A percentile compares a stretch with the other conserved stretches of the same genome.
Evolutionary conservation across 1,140 invertebrate species (phyloP).

Genomic region (Drosophila rhopaloa): DNA sequence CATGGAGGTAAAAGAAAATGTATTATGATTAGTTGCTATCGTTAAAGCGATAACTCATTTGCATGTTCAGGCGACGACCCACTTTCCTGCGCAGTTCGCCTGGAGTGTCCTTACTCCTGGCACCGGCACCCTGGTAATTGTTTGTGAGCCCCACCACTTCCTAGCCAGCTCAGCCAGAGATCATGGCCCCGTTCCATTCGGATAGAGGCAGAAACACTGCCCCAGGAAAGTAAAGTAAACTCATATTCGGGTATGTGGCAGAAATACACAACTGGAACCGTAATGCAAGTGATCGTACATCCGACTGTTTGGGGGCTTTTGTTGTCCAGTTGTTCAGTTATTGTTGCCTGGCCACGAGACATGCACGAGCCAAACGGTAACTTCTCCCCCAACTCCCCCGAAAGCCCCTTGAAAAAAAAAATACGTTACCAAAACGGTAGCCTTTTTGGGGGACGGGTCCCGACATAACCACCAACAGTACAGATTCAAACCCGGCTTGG

Average conservation of each 20-base stretch:
- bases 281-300: constrained; percentile 56
- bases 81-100: constrained; percentile 13
- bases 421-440: constrained; percentile 57
- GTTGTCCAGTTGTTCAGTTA: constrained; percentile 64
- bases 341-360: constrained; percentile 59
- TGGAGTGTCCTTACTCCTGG: constrained; percentile 44
- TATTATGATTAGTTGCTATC: constrained; percentile 16
- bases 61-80: constrained; percentile 14
- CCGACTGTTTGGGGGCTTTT: constrained; percentile 31
- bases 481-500: constrained; percentile 38
- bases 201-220: constrained; percentile 20
- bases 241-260: constrained; percentile 29
- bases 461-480: constrained; percentile 46
- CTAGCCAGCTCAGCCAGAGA: constrained; percentile 32
- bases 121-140: constrained; percentile 24
- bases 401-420: constrained; percentile 1
- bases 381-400: not conserved
- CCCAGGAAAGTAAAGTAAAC: constrained; percentile 43
- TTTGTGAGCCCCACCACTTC: constrained; percentile 28
- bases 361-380: constrained; percentile 56
- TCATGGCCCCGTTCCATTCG: constrained; percentile 46
- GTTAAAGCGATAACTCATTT: constrained; percentile 37
- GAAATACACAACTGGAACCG: constrained; percentile 40
- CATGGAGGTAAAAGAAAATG: not conserved
- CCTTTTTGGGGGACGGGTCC: constrained; percentile 56